Conservation (phyloP, 2,797 vertebrate species). For the Crypturellus tataupa region DNA sequence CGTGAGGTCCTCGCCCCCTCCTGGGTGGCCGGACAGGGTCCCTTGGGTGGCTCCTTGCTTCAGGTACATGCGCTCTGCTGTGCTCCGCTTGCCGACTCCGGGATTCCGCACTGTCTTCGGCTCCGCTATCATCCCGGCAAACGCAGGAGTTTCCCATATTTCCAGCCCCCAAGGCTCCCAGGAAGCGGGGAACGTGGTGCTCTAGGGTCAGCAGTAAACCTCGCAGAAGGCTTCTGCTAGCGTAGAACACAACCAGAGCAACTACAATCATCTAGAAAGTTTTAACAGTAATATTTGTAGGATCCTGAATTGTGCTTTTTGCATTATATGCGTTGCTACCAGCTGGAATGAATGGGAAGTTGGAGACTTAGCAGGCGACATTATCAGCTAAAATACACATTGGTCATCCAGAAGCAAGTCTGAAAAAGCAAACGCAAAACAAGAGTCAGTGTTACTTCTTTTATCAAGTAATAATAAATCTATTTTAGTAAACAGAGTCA, state of each 20-base stretch:
- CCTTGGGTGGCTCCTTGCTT: slow-evolving; percentile 89
- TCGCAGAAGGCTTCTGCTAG: slow-evolving; percentile 94
- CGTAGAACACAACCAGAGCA: slow-evolving; percentile 95
- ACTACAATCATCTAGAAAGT: slow-evolving; percentile 97
- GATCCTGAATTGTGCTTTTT: slow-evolving; percentile 72
- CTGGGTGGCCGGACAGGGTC: slow-evolving; percentile 95
- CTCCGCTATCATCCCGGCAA: slow-evolving; percentile 95
- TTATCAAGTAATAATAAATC: background rate
- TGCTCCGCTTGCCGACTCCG: slow-evolving; percentile 87
- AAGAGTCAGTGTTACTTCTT: slow-evolving; percentile 2
- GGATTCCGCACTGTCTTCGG: slow-evolving; percentile 87
- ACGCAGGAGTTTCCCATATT: slow-evolving; percentile 98
- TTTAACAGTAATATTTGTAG: slow-evolving; percentile 80
- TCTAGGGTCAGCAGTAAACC: slow-evolving; percentile 91
- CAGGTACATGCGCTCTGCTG: slow-evolving; percentile 79
- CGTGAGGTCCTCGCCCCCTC: slow-evolving; percentile 94
- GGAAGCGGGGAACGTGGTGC: slow-evolving; percentile 79
- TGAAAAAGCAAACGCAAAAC: slow-evolving; percentile 62
- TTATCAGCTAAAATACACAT: slow-evolving; percentile 63
- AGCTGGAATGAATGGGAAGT: slow-evolving; percentile 59
- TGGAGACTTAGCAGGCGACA: slow-evolving; percentile 57
- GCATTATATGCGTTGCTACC: slow-evolving; percentile 75
- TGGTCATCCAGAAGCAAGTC: slow-evolving; percentile 71
- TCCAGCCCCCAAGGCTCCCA: slow-evolving; percentile 84
- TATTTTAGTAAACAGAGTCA: background rate